phyloP scores from a whole-genome alignment of 2,888 invertebrate genomes.

The Pammene fasciana region DNA sequence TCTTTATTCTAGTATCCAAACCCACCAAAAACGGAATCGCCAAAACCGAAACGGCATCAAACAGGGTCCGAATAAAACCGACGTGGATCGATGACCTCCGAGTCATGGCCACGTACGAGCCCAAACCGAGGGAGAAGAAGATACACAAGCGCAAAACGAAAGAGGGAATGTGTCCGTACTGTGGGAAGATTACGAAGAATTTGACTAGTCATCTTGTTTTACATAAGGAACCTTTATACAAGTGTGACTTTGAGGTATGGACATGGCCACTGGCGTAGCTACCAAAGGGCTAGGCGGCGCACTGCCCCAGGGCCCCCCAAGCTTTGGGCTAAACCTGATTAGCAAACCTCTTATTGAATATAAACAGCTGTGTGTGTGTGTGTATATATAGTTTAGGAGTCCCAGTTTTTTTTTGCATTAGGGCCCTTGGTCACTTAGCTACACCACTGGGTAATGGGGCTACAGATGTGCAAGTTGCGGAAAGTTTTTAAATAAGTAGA shows the following conservation, averaged over 20 bases:
- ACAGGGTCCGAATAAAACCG: slow-evolving; percentile 55
- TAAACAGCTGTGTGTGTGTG: no score
- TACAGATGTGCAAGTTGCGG: no score
- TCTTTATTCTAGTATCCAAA: slow-evolving; percentile 21
- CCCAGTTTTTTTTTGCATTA: no score
- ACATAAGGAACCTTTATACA: slow-evolving; percentile 58
- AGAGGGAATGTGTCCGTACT: slow-evolving; percentile 60
- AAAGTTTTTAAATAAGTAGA: no score
- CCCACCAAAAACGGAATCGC: slow-evolving; percentile 14
- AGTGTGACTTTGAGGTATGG: slow-evolving; percentile 62
- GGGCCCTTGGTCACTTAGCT: no score
- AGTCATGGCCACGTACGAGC: slow-evolving; percentile 45
- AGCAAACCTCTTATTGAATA: no score
- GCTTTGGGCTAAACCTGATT: no score
- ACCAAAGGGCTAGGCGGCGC: no score
- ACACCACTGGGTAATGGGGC: no score
- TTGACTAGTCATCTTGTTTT: slow-evolving; percentile 56
- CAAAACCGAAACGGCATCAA: slow-evolving; percentile 30
- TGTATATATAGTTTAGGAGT: no score
- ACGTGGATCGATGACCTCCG: slow-evolving; percentile 54
- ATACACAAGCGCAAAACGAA: slow-evolving; percentile 28
- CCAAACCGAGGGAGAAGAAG: slow-evolving; percentile 39
- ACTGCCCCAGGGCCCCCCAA: no score
- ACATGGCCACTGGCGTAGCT: no score
- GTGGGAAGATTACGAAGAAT: slow-evolving; percentile 57